phyloP scores from a whole-genome alignment of 2,888 invertebrate genomes.

The Orchestes rusci region DNA sequence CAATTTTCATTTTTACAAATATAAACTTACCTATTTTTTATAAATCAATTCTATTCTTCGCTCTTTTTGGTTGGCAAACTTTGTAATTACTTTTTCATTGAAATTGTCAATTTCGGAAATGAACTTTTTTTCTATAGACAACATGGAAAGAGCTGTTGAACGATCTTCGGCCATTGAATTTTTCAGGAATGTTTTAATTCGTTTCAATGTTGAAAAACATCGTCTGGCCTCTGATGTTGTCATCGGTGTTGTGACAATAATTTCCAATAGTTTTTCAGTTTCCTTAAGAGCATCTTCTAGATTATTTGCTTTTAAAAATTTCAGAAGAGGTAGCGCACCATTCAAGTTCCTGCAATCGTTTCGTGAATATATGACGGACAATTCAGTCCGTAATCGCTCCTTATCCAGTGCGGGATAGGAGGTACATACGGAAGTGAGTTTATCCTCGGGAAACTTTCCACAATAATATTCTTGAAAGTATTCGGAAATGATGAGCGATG shows the following conservation, averaged over 20 bases:
- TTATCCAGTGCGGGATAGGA: slow-evolving; percentile 27
- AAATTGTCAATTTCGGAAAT: slow-evolving; percentile 11
- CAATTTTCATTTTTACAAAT: too few species aligned
- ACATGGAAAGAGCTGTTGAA: slow-evolving; percentile 29
- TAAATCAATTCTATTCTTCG: neutral
- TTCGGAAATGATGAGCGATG: slow-evolving; percentile 26
- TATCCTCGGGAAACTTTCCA: slow-evolving; percentile 8
- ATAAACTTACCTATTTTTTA: neutral
- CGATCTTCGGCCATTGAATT: slow-evolving; percentile 30
- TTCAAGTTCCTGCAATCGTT: slow-evolving; percentile 24
- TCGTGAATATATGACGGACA: slow-evolving; percentile 28
- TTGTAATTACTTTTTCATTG: slow-evolving; percentile 5
- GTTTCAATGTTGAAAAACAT: slow-evolving; percentile 23
- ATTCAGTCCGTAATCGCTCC: slow-evolving; percentile 29
- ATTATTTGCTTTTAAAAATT: slow-evolving; percentile 22
- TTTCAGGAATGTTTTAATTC: slow-evolving; percentile 30
- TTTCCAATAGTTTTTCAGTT: slow-evolving; percentile 29
- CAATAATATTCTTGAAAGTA: slow-evolving; percentile 27
- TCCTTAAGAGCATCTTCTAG: slow-evolving; percentile 27
- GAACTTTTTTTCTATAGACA: slow-evolving; percentile 16
- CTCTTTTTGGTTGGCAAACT: neutral
- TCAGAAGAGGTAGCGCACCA: slow-evolving; percentile 26
- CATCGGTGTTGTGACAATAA: slow-evolving; percentile 33
- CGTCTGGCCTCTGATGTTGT: slow-evolving; percentile 29
- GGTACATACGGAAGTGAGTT: slow-evolving; percentile 10